phyloP scores from a whole-genome alignment of 2,888 invertebrate genomes.

The Phaedon cochleariae region DNA sequence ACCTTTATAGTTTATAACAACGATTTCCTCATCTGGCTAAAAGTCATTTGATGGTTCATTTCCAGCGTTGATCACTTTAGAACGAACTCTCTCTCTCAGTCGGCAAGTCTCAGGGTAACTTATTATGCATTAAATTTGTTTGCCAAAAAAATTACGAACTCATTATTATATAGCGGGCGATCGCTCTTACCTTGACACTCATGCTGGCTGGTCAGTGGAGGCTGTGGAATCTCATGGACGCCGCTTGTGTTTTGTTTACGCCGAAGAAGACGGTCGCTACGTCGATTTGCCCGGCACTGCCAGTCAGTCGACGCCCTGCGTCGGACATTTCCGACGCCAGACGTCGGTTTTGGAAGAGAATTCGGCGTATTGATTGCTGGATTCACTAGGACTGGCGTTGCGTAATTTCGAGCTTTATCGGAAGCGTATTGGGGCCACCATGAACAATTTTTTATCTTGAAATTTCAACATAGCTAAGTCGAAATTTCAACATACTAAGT shows the following conservation, averaged over 20 bases:
- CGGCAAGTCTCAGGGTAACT: background rate
- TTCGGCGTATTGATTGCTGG: conserved; percentile 18
- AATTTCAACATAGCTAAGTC: too few relatives aligned
- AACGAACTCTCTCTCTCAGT: background rate
- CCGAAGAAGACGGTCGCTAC: conserved; percentile 15
- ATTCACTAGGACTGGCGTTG: background rate
- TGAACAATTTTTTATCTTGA: too few relatives aligned
- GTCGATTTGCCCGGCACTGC: conserved; percentile 26
- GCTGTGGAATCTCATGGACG: conserved; percentile 1
- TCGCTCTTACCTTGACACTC: conserved; percentile 46
- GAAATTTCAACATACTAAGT: too few relatives aligned
- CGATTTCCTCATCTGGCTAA: too few relatives aligned
- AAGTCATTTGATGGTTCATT: too few relatives aligned
- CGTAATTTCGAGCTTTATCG: too few relatives aligned
- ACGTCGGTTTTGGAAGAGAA: conserved; percentile 29
- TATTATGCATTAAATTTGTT: too few relatives aligned
- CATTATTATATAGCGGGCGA: conserved; percentile 3
- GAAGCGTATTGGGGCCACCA: too few relatives aligned
- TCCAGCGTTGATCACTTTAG: background rate
- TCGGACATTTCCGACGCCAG: conserved; percentile 40
- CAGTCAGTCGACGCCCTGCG: conserved; percentile 50
- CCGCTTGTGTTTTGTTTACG: conserved; percentile 7
- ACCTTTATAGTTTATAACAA: too few relatives aligned
- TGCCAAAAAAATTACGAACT: conserved; percentile 26
- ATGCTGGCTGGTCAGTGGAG: conserved; percentile 26